These are phyloP conservation scores for Lasioglossum zephyrum DNA, from an alignment of 2,888 invertebrate genomes.

Conservation along the genomic window DNA sequence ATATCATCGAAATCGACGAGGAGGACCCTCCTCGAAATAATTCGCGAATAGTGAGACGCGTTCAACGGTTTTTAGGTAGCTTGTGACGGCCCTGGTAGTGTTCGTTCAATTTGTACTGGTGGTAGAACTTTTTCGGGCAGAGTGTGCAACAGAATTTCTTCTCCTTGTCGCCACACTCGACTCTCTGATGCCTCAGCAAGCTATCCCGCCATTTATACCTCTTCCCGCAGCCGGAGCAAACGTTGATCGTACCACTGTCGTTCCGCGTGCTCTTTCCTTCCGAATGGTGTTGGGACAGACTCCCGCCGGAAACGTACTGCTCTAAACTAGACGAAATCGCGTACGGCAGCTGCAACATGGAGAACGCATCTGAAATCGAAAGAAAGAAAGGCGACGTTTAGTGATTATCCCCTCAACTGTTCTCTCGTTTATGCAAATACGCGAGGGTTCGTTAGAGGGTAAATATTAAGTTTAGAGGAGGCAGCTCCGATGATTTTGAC, in stretches of 20 bases:
- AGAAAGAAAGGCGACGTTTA: slow-evolving; percentile 43
- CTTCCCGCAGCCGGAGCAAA: slow-evolving; percentile 70
- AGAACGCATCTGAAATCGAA: slow-evolving; percentile 59
- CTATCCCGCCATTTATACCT: slow-evolving; percentile 71
- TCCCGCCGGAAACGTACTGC: background rate
- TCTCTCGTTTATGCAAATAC: slow-evolving; percentile 1
- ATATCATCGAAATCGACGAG: too few relatives aligned
- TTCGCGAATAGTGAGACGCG: background rate
- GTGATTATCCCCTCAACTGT: background rate
- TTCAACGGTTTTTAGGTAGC: slow-evolving; percentile 43
- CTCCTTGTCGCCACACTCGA: slow-evolving; percentile 81
- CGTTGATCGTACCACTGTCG: slow-evolving; percentile 28
- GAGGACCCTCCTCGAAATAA: too few relatives aligned
- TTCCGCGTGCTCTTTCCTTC: slow-evolving; percentile 23
- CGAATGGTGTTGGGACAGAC: slow-evolving; percentile 2
- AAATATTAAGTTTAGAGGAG: too few relatives aligned
- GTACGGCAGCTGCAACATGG: slow-evolving; percentile 39
- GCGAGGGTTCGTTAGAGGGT: background rate
- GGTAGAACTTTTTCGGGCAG: slow-evolving; percentile 79
- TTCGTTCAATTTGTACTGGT: slow-evolving; percentile 70
- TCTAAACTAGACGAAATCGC: slow-evolving; percentile 30
- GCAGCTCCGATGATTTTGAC: too few relatives aligned
- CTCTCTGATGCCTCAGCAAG: slow-evolving; percentile 71
- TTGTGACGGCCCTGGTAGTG: slow-evolving; percentile 62
- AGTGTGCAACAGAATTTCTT: slow-evolving; percentile 82